Conservation (phyloP, 2,888 invertebrate genomes). For the Pinctada fucata region DNA sequence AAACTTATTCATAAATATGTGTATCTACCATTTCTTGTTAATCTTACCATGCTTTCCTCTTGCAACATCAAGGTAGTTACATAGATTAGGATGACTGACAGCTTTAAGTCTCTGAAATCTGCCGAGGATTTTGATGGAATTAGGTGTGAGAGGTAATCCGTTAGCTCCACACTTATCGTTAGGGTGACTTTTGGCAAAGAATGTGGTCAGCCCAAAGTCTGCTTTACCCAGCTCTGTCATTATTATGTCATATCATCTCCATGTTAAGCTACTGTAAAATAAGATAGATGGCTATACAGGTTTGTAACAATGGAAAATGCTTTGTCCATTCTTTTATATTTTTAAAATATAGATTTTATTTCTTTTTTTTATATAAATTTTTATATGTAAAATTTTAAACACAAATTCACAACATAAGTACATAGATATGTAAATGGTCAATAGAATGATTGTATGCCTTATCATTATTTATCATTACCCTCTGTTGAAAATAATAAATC, state of each 20-base stretch:
- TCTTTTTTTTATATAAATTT: too few relatives aligned
- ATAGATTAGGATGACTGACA: constrained; percentile 86
- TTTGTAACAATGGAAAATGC: not conserved
- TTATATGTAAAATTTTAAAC: too few relatives aligned
- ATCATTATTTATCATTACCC: too few relatives aligned
- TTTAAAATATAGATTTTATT: too few relatives aligned
- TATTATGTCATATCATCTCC: not conserved
- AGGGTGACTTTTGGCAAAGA: constrained; percentile 92
- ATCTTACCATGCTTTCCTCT: constrained; percentile 92
- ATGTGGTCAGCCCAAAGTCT: constrained; percentile 89
- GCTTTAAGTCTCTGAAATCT: constrained; percentile 89
- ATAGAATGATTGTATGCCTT: too few relatives aligned
- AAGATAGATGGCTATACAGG: not conserved
- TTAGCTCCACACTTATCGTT: constrained; percentile 89
- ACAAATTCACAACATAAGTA: too few relatives aligned
- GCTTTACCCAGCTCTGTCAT: constrained; percentile 71
- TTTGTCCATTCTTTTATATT: too few relatives aligned
- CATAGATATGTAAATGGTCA: too few relatives aligned
- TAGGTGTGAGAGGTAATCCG: constrained; percentile 96
- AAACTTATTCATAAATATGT: too few relatives aligned
- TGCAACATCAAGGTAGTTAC: constrained; percentile 92
- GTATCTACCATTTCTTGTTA: not conserved
- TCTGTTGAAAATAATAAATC: too few relatives aligned
- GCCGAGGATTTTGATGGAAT: constrained; percentile 95
- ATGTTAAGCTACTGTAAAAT: not conserved